These are phyloP conservation scores for Drosophila demipolita DNA, from an alignment of 2,888 invertebrate genomes.

Conservation along the genomic window DNA sequence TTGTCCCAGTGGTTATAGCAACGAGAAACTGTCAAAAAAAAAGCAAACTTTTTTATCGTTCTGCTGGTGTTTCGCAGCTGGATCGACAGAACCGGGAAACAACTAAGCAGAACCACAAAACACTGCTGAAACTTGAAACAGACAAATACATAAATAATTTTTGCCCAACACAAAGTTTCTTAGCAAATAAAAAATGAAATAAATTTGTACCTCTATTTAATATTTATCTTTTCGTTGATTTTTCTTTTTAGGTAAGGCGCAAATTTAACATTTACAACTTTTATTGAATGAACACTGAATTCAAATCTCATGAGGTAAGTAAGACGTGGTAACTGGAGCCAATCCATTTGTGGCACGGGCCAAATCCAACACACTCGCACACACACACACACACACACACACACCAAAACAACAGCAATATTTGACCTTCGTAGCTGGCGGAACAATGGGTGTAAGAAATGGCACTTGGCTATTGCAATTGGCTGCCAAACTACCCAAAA, in stretches of 20 bases:
- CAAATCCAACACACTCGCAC: constrained; percentile 47
- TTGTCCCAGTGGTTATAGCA: not conserved
- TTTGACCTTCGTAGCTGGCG: constrained; percentile 61
- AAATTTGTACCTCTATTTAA: constrained; percentile 35
- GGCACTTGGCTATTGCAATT: constrained; percentile 20
- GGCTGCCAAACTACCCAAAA: constrained; percentile 46
- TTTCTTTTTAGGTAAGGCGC: constrained; percentile 59
- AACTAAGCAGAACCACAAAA: constrained; percentile 27
- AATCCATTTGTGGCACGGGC: constrained; percentile 55
- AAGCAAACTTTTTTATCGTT: constrained; percentile 52
- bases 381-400: not conserved
- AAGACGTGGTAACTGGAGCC: constrained; percentile 67
- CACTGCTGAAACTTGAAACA: constrained; percentile 29
- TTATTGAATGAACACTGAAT: constrained; percentile 4
- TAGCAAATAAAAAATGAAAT: constrained; percentile 48
- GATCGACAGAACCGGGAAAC: constrained; percentile 4
- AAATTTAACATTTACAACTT: constrained; percentile 9
- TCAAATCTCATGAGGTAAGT: constrained; percentile 47
- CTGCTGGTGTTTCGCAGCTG: constrained; percentile 31
- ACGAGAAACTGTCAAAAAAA: constrained; percentile 34
- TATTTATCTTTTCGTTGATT: constrained; percentile 27
- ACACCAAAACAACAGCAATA: not conserved
- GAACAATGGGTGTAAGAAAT: constrained; percentile 37
- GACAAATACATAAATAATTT: constrained; percentile 45
- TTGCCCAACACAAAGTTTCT: constrained; percentile 32